Evolutionary conservation across 2,113 vertebrate genomes (phyloP), one percentile per base, ranked within the genome.

Genomic region (Parus major): DNA sequence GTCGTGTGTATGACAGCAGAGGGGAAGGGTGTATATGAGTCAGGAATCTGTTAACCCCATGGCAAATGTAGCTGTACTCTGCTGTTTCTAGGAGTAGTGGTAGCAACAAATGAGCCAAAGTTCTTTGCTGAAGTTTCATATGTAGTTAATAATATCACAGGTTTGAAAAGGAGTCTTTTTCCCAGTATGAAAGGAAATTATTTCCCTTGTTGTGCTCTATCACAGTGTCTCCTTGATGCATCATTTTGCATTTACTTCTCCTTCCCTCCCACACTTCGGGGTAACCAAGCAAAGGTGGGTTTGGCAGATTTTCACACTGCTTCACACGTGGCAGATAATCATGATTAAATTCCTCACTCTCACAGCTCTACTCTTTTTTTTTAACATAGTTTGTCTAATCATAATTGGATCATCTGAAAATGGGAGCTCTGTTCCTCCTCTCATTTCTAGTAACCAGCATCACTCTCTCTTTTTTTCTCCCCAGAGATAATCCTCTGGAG

Each of bases 321-420:
- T 85, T 94, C 69, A 35, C 73, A 87, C 93, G 57, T 46, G 41
- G 80, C 55, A 93, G 82, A 92, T 90, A 89, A 97, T 94, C 27
- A 88, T 89, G 55, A 96, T 96, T 97, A 93, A 96, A 85, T 90
- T 80, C 84, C 70, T 90, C 8, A 6, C 33, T 86, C 77, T 78
- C 35, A 22, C 86, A 60, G 39, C 70, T 90, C 59, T 82, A 21
- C 9, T 89, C 89, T 53, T 72, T 57, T 78, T 88, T 75, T 93
- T 90, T 72, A 42, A 95, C 81, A 72, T 52, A 84, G 17, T 81
- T 86, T 89, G 97, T 75, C 66, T 86, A 92, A 92, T 95, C 95
- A 96, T 97, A 97, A 98, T 97, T 95, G 92, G 77, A 86, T 95
- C 94, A 97, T 72, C 79, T 82, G 92, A 97, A 91, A 97, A 95